Base-by-base conservation (phyloP, 1,140 invertebrate species). In the Caenorhabditis remanei region DNA sequence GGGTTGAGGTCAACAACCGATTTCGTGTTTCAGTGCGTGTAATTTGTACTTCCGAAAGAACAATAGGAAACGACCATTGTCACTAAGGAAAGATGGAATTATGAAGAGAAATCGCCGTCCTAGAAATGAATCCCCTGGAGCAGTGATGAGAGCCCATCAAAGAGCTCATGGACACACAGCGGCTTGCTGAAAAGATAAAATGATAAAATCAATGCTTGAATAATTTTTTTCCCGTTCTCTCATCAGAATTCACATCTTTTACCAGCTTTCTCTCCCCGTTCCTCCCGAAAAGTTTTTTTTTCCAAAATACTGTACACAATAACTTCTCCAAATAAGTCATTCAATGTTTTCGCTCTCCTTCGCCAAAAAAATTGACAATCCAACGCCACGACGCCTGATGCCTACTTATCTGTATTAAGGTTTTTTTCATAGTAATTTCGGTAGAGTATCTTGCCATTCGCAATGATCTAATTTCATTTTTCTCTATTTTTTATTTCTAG, bases 21-120 rank as follows among this genome's bases (percentile, higher is more conserved):
- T 21, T 75, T 14, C 41, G 11, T 40, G 32, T 89, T 90, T 90
- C 71, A 90, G 89, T 55, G 89, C 89, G 2, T 90, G 89, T 50
- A 90, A 90, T 50, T 71, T 90, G 13, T 90, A 90, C 85, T 90
- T 86, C 87, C 89, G 89, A 3, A 90, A 90, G 50, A 90, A 90
- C 87, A 58, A 87, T 14, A 19, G 86, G 5, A 75, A 84, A 41
- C 84, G 89, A 8, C 89, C 89, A n/a, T 16, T 67, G 53, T 83
- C 89, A 9, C 84, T 90, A 7, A 67, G 75, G 46, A 85, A 88
- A 53, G 87, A 86, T 41, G 86, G 86, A 13, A 90, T 90, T 55
- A 85, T 87, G 84, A 90, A 89, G 58, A 53, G 89, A 61, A 88
- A 90, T 40, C 83, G 89, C 3, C 90, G 90, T 11, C 89, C 89